phyloP scores from a whole-genome alignment of 2,113 vertebrate species.

The Pristiophorus japonicus region DNA sequence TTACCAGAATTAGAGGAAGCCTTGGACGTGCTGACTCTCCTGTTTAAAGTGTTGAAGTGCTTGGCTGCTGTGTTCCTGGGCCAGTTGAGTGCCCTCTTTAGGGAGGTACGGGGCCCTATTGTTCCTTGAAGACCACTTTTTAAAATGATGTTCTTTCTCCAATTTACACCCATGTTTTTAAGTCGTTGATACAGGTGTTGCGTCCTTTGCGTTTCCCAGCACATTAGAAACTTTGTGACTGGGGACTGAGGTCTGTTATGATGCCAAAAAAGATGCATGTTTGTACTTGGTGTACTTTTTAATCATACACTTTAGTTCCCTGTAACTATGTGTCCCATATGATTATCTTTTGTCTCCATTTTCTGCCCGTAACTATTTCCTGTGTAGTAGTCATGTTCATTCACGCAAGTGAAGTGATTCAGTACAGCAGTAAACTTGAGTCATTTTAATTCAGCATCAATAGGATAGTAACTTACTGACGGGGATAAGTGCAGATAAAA shows the following conservation, averaged over 20 bases:
- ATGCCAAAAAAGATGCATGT: conserved; percentile 30
- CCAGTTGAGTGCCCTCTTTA: conserved; percentile 18
- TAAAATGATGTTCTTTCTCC: conserved; percentile 14
- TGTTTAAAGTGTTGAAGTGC: not conserved
- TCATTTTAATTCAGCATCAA: not conserved
- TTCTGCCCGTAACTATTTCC: conserved; percentile 1
- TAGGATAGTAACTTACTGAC: not conserved
- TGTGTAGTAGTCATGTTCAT: not conserved
- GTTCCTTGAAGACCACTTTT: conserved; percentile 29
- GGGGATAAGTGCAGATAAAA: not conserved
- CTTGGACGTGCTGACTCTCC: not conserved
- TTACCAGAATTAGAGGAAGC: not conserved
- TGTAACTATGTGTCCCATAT: conserved; percentile 9
- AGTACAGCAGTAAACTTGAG: not conserved
- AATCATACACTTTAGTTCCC: not conserved
- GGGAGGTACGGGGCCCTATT: not conserved
- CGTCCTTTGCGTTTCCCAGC: conserved; percentile 21
- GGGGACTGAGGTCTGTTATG: conserved; percentile 31
- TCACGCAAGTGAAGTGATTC: not conserved
- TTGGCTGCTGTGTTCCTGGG: not conserved
- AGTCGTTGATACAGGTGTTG: conserved; percentile 3
- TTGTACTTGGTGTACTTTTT: conserved; percentile 24
- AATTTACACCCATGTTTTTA: conserved; percentile 27
- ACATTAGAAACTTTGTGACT: conserved; percentile 27
- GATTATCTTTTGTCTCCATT: conserved; percentile 1